phyloP scores from a whole-genome alignment of 1,140 invertebrate species.

The Drosophila funebris region DNA sequence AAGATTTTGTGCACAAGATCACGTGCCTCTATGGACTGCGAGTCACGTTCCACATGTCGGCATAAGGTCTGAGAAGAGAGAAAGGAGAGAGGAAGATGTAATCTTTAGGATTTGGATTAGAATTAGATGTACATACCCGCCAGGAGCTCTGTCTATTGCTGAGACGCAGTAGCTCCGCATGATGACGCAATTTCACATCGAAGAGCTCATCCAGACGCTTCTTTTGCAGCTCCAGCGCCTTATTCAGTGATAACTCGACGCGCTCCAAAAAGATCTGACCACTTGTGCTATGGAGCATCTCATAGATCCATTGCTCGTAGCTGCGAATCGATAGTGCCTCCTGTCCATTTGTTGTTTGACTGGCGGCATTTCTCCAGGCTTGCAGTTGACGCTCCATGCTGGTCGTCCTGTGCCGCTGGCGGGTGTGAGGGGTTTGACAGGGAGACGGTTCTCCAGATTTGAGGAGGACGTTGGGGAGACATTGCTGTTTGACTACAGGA shows the following conservation, averaged over 20 bases:
- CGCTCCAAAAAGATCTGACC: conserved; percentile 70
- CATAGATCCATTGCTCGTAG: conserved; percentile 72
- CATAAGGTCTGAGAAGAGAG: conserved; percentile 40
- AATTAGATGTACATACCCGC: conserved; percentile 41
- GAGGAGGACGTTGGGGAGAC: not conserved
- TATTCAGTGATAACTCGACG: conserved; percentile 69
- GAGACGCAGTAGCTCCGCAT: conserved; percentile 58
- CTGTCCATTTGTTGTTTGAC: not conserved
- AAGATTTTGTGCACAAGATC: conserved; percentile 67
- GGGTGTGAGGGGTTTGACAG: not conserved
- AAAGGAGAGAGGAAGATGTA: not conserved
- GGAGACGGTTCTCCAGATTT: not conserved
- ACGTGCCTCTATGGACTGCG: conserved; percentile 52
- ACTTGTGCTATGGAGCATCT: conserved; percentile 69
- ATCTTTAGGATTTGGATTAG: not conserved
- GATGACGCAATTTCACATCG: conserved; percentile 66
- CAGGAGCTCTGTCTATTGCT: conserved; percentile 59
- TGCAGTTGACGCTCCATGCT: not conserved
- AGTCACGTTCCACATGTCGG: conserved; percentile 47
- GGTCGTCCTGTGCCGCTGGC: not conserved
- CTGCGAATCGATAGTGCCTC: not conserved
- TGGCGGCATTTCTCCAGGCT: not conserved
- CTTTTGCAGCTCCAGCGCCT: conserved; percentile 68
- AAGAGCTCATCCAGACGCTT: conserved; percentile 50
- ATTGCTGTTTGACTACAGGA: not conserved